Base-by-base conservation (phyloP, 1,140 invertebrate species). In the Medauroidea extradentata region DNA sequence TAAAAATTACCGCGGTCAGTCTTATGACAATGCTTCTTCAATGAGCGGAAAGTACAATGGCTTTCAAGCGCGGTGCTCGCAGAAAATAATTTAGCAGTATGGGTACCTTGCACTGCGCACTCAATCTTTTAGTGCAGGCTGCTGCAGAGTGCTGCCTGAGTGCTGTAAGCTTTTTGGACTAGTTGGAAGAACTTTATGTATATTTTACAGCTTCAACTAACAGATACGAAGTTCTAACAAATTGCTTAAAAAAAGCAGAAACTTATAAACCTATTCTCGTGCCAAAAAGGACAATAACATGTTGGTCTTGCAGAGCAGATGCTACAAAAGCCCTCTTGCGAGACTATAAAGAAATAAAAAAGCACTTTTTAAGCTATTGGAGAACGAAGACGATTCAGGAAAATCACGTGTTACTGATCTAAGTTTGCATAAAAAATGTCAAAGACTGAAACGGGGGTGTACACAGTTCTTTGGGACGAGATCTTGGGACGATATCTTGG, bases 31-130 rank as follows among this genome's bases (percentile, higher is more conserved):
- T 46, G 62, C 65, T 8, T 34, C 21, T 18, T 55, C 53, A 42
- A 67, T 67, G 65, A 48, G 60, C 34, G 68, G 67, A 8, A 48
- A 43, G 34, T 64, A 64, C 24, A 53, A 44, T n/a, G 67, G 62
- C 48, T 9, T 64, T n/a, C 65, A 66, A 54, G 52, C 63, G 8
- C 52, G 19, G 25, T 64, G 21, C 53, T 48, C 23, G 24, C 21
- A 46, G 16, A 49, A 62, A 62, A 64, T 50, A 27, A 58, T 8
- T 39, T 61, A 23, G 64, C 64, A 58, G 21, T 50, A 18, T 63
- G 48, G 25, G 57, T 56, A 3, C 63, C 57, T 14, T 64, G 61
- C 41, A 38, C 57, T 19, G 53, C 53, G n/a, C 62, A 63, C 38
- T 63, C 61, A 63, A 63, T 63, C 41, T 63, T 9, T 49, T 63